These are phyloP conservation scores for Nymphalis c-album DNA, from an alignment of 2,888 invertebrate species.

Conservation along the genomic window DNA sequence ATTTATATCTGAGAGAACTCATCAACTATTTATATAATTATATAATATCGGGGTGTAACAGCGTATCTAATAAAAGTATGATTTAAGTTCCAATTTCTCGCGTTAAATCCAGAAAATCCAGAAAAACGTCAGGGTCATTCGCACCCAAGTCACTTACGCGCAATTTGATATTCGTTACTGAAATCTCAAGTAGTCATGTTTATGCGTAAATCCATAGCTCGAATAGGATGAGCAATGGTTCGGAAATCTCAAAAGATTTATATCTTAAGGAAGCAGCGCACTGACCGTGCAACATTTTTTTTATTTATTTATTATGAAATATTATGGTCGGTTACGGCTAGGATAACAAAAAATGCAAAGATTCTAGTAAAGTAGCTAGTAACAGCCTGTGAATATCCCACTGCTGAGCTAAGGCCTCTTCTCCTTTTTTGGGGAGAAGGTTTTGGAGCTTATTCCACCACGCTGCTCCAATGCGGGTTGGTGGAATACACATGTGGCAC, in stretches of 20 bases:
- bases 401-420: no score
- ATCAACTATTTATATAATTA: no score
- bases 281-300: not conserved
- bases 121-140: not conserved
- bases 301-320: conserved; percentile 2
- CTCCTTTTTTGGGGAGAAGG: no score
- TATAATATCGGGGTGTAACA: no score
- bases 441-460: no score
- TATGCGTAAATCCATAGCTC: conserved; percentile 16
- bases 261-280: conserved; percentile 5
- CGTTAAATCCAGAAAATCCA: conserved; percentile 6
- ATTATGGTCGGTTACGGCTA: not conserved
- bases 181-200: conserved; percentile 4
- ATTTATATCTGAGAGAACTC: no score
- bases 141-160: conserved; percentile 9
- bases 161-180: conserved; percentile 9
- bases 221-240: conserved; percentile 11
- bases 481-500: no score
- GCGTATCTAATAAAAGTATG: no score
- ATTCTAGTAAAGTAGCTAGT: no score
- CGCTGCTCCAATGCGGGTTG: no score
- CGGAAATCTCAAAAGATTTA: conserved; percentile 17
- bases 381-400: no score
- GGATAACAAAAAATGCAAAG: not conserved
- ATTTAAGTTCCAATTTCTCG: not conserved